A percentile compares a stretch with the other conserved stretches of the same genome.
phyloP scores from a whole-genome alignment of 1,140 invertebrate genomes.

The Drosophila simulans region DNA sequence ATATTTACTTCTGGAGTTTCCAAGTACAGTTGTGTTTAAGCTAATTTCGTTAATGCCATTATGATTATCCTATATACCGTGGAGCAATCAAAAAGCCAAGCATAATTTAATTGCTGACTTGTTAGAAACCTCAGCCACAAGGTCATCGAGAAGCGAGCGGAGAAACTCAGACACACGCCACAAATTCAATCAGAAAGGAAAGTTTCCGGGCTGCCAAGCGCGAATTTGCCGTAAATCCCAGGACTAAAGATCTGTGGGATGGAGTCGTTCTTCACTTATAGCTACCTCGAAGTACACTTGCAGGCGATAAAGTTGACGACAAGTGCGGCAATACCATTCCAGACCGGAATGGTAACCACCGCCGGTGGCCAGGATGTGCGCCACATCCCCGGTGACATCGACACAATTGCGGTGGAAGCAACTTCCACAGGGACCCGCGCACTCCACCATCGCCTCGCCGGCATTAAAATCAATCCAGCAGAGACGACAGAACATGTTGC shows the following conservation, averaged over 20 bases:
- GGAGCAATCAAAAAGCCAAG: neutral
- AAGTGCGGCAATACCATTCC: conserved; percentile 78
- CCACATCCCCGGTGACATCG: conserved; percentile 62
- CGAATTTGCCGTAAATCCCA: neutral
- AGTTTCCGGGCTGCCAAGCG: neutral
- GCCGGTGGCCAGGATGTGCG: conserved; percentile 28
- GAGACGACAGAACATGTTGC: conserved; percentile 82
- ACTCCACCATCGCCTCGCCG: conserved; percentile 52
- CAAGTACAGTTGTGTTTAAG: conserved; percentile 2
- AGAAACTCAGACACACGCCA: neutral
- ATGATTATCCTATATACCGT: neutral
- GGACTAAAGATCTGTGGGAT: neutral
- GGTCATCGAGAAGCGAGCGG: neutral
- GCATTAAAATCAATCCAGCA: conserved; percentile 80
- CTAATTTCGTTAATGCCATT: neutral
- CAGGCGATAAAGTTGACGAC: conserved; percentile 82
- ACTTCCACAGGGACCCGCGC: conserved; percentile 66
- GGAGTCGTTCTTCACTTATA: conserved; percentile 9
- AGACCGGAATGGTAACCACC: conserved; percentile 28
- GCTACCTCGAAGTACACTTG: conserved; percentile 81
- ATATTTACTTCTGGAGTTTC: neutral
- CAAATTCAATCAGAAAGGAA: conserved; percentile 28
- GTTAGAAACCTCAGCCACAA: neutral
- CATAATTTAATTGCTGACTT: conserved; percentile 3
- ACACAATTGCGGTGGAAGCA: conserved; percentile 60